Evolutionary conservation across 2,113 vertebrate species (phyloP).

Genomic region (Epinephelus lanceolatus): DNA sequence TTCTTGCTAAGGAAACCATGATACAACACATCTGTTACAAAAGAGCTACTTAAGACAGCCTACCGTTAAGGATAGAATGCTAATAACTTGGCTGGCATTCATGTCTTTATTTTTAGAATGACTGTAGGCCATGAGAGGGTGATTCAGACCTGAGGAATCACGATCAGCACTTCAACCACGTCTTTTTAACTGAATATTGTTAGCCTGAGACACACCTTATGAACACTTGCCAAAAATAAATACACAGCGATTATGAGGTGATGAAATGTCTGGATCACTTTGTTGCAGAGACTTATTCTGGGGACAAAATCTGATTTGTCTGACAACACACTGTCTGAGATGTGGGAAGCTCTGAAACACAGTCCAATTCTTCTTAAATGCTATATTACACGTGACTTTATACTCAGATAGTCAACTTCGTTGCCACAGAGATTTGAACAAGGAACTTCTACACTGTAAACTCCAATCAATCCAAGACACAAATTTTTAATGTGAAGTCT

Average conservation of each 20-base stretch:
- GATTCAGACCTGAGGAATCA: conserved; percentile 24
- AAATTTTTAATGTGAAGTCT: no score
- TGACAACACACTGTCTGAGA: not conserved
- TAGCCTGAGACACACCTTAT: conserved; percentile 19
- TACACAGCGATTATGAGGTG: conserved; percentile 6
- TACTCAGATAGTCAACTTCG: not conserved
- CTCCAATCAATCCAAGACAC: no score
- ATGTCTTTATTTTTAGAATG: not conserved
- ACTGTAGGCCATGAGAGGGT: conserved; percentile 18
- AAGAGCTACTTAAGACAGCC: conserved; percentile 19
- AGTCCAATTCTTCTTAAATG: not conserved
- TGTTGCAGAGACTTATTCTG: conserved; percentile 3
- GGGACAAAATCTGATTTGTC: conserved; percentile 5
- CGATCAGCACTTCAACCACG: conserved; percentile 1
- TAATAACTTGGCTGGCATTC: conserved; percentile 18
- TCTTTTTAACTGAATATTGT: conserved; percentile 32
- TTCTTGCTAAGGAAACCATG: not conserved
- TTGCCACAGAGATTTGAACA: no score
- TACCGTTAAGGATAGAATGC: not conserved
- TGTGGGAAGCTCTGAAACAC: not conserved
- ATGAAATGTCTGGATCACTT: conserved; percentile 25
- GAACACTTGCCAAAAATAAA: conserved; percentile 26
- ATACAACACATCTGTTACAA: conserved; percentile 9
- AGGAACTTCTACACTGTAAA: no score
- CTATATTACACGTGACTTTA: not conserved